Percentiles rank a stretch among this genome's conserved stretches.
Evolutionary conservation across 2,113 vertebrate species (phyloP).

Genomic region (Tinamus guttatus): DNA sequence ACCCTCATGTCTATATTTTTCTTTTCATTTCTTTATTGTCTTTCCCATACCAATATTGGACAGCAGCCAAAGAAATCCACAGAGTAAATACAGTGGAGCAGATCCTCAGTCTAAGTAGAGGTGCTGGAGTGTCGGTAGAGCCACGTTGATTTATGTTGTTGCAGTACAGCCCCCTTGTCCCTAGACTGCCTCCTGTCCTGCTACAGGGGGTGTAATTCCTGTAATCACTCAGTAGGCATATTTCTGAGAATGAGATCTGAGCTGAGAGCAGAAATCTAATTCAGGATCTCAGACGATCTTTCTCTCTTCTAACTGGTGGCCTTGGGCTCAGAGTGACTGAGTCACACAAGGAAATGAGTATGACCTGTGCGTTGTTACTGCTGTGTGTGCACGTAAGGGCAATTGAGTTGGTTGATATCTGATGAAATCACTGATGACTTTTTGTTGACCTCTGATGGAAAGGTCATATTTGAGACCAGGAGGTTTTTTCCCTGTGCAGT

Average conservation of each 20-base stretch:
- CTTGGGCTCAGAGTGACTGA: constrained; percentile 63
- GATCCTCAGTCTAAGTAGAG: not conserved
- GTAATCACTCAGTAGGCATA: constrained; percentile 48
- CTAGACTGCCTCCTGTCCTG: not conserved
- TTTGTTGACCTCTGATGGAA: constrained; percentile 56
- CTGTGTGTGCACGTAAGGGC: constrained; percentile 59
- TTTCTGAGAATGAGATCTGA: constrained; percentile 56
- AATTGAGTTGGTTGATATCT: constrained; percentile 67
- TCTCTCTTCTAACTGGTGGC: constrained; percentile 67
- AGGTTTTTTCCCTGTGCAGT: not conserved
- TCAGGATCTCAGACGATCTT: constrained; percentile 54
- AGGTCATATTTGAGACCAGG: constrained; percentile 12
- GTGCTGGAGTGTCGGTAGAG: not conserved
- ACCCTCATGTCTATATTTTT: constrained; percentile 34
- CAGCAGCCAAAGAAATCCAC: not conserved
- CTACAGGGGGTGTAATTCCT: not conserved
- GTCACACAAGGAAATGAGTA: constrained; percentile 63
- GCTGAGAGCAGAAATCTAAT: constrained; percentile 64
- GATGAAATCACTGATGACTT: constrained; percentile 69
- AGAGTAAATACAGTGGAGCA: not conserved
- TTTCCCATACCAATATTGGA: not conserved
- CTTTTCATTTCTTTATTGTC: constrained; percentile 26
- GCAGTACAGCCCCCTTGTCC: not conserved
- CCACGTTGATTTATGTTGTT: not conserved
- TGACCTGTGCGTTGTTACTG: constrained; percentile 52